A percentile compares a stretch with the other conserved stretches of the same genome.
Evolutionary conservation across 2,888 invertebrate genomes (phyloP).

Genomic region (Dermolepida albohirtum): DNA sequence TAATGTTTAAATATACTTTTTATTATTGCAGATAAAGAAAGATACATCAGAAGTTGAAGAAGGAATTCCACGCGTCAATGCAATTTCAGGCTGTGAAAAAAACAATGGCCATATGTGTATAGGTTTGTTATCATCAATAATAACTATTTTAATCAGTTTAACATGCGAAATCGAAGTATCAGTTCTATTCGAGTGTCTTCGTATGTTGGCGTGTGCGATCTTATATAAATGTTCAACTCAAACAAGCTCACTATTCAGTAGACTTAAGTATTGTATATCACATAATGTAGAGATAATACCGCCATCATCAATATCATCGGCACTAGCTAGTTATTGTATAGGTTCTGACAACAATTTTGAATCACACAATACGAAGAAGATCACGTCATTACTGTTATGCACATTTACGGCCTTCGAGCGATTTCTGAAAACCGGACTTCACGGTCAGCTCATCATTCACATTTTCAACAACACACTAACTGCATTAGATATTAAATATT

Average conservation of each 20-base stretch:
- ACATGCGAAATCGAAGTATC: constrained; percentile 45
- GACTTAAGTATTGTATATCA: constrained; percentile 1
- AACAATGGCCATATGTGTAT: constrained; percentile 62
- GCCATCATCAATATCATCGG: constrained; percentile 3
- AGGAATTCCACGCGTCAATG: constrained; percentile 53
- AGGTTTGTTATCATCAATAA: constrained; percentile 64
- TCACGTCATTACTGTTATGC: background rate
- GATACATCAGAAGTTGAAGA: constrained; percentile 60
- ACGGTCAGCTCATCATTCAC: too few species aligned
- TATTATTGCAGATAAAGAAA: constrained; percentile 60
- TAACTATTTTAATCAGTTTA: constrained; percentile 56
- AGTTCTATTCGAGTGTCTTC: constrained; percentile 17
- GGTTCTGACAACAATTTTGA: constrained; percentile 64
- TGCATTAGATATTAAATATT: constrained; percentile 24
- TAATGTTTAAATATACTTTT: background rate
- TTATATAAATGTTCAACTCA: background rate
- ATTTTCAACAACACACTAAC: background rate
- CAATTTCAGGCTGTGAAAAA: constrained; percentile 61
- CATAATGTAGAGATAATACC: background rate
- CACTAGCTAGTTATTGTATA: constrained; percentile 24
- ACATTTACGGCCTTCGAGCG: constrained; percentile 4
- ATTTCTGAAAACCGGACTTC: too few species aligned
- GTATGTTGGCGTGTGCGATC: background rate
- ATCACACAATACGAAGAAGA: constrained; percentile 44
- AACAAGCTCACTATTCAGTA: constrained; percentile 2